A percentile compares a stretch with the other conserved stretches of the same genome.
phyloP scores from a whole-genome alignment of 2,888 invertebrate species.

The Agriopis marginaria region DNA sequence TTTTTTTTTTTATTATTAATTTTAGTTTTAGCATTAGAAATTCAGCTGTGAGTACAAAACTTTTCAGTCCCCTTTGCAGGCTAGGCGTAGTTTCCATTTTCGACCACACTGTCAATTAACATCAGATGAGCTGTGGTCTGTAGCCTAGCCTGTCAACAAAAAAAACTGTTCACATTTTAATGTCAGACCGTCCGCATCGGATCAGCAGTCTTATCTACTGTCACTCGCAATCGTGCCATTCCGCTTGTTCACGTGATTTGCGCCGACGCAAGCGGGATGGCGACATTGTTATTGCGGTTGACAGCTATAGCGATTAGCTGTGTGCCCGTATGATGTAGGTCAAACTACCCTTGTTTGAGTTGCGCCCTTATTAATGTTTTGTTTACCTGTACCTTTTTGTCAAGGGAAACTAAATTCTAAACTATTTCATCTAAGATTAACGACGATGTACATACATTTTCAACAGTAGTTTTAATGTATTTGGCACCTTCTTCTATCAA shows the following conservation, averaged over 20 bases:
- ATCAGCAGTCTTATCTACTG: not conserved
- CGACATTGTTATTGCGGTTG: not conserved
- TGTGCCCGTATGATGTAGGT: not conserved
- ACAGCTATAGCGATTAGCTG: not conserved
- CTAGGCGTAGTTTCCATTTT: no score
- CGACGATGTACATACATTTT: not conserved
- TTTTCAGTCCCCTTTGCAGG: no score
- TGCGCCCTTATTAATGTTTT: conserved; percentile 69
- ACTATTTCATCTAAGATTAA: conserved; percentile 5
- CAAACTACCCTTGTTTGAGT: conserved; percentile 72
- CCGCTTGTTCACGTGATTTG: not conserved
- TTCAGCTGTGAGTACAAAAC: no score
- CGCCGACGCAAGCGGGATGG: not conserved
- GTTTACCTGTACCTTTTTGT: conserved; percentile 54
- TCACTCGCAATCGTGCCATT: not conserved
- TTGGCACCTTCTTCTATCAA: conserved; percentile 28
- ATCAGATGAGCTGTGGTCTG: no score
- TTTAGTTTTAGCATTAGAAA: no score
- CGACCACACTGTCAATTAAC: no score
- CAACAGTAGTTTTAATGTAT: conserved; percentile 10
- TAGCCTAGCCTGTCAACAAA: no score
- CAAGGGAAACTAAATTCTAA: conserved; percentile 53
- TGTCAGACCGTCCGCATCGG: not conserved
- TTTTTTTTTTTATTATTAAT: no score
- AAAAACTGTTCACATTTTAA: not conserved